Evolutionary conservation across 2,888 invertebrate genomes (phyloP).

Genomic region (Drosophila rubida): DNA sequence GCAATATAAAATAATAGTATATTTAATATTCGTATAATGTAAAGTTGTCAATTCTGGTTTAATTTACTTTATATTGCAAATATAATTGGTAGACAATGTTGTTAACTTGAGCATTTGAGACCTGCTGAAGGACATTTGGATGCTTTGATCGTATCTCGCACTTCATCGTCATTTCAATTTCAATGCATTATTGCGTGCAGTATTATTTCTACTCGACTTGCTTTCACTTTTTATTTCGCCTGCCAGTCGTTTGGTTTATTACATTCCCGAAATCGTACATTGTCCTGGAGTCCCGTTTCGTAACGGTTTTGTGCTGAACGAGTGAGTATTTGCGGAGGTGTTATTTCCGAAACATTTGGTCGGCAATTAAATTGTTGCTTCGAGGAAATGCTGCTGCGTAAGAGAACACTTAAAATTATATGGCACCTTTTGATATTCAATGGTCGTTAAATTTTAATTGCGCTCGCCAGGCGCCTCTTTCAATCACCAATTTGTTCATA

Average conservation of each 20-base stretch:
- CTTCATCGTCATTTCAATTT: too few species aligned
- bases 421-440: constrained; percentile 67
- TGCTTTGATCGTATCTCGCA: too few species aligned
- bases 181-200: neutral
- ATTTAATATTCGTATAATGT: too few species aligned
- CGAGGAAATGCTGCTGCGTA: neutral
- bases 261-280: constrained; percentile 28
- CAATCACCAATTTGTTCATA: constrained; percentile 56
- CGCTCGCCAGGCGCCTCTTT: constrained; percentile 51
- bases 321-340: constrained; percentile 5
- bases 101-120: too few species aligned
- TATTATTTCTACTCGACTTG: neutral
- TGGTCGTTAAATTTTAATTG: constrained; percentile 69
- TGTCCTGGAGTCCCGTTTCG: constrained; percentile 5
- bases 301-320: too few species aligned
- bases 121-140: too few species aligned
- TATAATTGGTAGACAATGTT: too few species aligned
- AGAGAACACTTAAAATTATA: constrained; percentile 41
- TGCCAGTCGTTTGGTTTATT: constrained; percentile 39
- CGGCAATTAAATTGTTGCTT: constrained; percentile 45
- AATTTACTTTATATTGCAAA: too few species aligned
- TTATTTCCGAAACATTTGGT: constrained; percentile 50
- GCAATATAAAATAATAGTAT: too few species aligned
- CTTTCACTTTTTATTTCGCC: constrained; percentile 16
- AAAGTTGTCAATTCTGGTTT: too few species aligned